These are phyloP conservation scores for Orbicella faveolata DNA, from an alignment of 64 coral and sea anemone species.

Conservation along the genomic window DNA sequence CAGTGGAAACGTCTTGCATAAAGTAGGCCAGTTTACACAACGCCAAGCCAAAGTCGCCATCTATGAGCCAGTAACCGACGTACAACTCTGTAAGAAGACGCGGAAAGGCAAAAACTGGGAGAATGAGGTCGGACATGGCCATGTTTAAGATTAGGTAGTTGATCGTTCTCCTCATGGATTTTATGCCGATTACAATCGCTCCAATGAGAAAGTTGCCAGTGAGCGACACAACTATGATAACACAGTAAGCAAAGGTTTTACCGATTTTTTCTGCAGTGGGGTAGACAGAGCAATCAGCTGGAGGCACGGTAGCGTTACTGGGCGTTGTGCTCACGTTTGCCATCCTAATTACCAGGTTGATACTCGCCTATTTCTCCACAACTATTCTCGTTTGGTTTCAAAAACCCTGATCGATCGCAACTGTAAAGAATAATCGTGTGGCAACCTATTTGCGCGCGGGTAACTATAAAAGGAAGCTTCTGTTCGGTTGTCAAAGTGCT, in stretches of 20 bases:
- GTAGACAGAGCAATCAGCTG: not conserved
- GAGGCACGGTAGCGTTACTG: not conserved
- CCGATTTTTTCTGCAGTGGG: not conserved
- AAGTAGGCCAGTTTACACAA: constrained; percentile 24
- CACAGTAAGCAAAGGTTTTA: not conserved
- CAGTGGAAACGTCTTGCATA: constrained; percentile 17
- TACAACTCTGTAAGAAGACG: not conserved
- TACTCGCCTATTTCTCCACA: not conserved
- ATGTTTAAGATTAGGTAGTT: constrained; percentile 48
- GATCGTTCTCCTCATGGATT: constrained; percentile 31
- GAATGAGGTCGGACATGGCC: constrained; percentile 33
- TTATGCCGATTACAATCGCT: constrained; percentile 8
- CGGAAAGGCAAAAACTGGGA: constrained; percentile 25
- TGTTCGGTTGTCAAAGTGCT: not conserved
- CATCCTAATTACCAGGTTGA: not conserved
- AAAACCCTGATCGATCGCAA: not conserved
- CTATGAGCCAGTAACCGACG: constrained; percentile 20
- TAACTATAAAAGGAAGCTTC: not conserved
- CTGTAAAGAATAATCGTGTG: not conserved
- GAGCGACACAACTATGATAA: not conserved
- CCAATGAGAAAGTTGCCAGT: constrained; percentile 23
- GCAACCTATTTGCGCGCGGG: not conserved
- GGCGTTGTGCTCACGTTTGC: not conserved
- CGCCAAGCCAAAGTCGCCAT: not conserved
- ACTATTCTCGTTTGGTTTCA: not conserved